Conservation (phyloP, 2,113 vertebrate species). For the Polyodon spathula region DNA sequence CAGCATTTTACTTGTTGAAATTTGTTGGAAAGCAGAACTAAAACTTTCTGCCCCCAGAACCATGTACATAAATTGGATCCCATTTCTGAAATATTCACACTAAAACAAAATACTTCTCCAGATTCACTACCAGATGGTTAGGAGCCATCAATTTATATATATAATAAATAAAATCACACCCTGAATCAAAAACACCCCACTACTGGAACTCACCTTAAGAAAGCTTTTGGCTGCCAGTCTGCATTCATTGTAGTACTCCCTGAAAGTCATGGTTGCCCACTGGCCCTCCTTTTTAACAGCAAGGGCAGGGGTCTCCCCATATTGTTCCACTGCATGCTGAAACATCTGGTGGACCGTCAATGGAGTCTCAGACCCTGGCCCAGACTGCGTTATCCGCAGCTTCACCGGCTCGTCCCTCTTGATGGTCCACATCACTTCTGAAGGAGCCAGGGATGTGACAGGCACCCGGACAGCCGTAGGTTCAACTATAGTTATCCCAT, state of each 20-base stretch:
- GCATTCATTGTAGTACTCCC: conserved; percentile 52
- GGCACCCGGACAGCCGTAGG: neutral
- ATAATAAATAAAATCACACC: neutral
- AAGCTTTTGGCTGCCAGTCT: conserved; percentile 58
- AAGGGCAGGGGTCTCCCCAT: conserved; percentile 41
- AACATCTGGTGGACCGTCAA: conserved; percentile 59
- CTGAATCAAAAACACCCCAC: neutral
- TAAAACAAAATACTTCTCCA: no score
- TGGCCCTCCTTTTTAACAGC: conserved; percentile 35
- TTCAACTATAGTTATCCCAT: conserved; percentile 16
- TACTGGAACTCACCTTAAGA: conserved; percentile 50
- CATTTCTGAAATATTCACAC: no score
- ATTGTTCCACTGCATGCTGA: conserved; percentile 37
- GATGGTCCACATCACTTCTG: conserved; percentile 44
- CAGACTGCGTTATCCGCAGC: conserved; percentile 47
- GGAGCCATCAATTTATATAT: neutral
- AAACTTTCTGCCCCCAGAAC: no score
- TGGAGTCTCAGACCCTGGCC: conserved; percentile 41
- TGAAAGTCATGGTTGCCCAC: conserved; percentile 44
- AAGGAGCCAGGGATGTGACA: conserved; percentile 32
- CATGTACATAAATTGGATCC: no score
- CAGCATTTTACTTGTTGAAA: no score
- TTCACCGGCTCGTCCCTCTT: conserved; percentile 38
- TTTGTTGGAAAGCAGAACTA: no score
- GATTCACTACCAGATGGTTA: no score